Conservation (phyloP, 1,140 invertebrate genomes). For the Apolygus lucorum region DNA sequence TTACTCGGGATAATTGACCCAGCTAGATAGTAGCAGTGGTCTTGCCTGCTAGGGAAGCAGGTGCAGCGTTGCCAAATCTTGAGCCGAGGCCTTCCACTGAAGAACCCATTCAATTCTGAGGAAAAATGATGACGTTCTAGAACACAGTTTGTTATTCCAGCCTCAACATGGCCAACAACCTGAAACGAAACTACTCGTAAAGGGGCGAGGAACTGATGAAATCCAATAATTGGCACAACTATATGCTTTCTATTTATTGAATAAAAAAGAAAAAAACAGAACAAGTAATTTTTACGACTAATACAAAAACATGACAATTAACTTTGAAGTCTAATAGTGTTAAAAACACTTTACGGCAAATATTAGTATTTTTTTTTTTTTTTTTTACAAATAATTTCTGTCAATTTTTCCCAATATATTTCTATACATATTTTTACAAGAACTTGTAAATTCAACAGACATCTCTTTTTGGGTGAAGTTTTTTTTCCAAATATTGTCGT, state of each 20-base stretch:
- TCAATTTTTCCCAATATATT: neutral
- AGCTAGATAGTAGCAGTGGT: no score
- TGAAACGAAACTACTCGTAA: no score
- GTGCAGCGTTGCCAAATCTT: no score
- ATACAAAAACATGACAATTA: constrained; percentile 4
- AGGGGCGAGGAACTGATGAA: no score
- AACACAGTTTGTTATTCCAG: no score
- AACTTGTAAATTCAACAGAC: neutral
- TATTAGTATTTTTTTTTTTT: neutral
- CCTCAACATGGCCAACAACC: no score
- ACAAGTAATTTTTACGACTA: constrained; percentile 4
- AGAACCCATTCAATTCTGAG: no score
- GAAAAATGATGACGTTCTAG: no score
- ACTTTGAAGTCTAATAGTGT: neutral
- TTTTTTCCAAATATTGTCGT: neutral
- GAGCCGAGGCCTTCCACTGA: no score
- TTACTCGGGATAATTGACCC: no score
- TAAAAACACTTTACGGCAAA: constrained; percentile 3
- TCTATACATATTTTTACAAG: neutral
- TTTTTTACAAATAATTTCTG: neutral
- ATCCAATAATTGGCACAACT: constrained; percentile 15
- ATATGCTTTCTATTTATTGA: constrained; percentile 13
- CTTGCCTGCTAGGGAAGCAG: no score
- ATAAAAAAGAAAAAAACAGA: constrained; percentile 1
- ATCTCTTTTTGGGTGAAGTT: neutral